Conservation (phyloP, 2,888 invertebrate genomes). For the Epinotia nisella region DNA sequence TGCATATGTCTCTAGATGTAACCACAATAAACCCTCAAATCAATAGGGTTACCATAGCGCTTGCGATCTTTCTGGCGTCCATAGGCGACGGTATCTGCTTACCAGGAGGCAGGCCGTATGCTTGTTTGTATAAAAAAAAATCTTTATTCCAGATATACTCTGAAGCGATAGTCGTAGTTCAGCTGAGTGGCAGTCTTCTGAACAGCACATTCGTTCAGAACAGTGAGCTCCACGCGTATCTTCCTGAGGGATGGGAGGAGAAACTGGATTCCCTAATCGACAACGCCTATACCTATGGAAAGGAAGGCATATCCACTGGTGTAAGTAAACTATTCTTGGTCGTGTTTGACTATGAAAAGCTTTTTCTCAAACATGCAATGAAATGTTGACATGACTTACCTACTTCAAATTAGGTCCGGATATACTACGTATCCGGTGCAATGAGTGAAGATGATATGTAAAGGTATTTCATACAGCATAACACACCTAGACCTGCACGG, state of each 20-base stretch:
- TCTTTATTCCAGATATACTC: slow-evolving; percentile 90
- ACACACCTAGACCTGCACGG: no score
- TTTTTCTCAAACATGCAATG: no score
- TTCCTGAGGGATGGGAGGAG: slow-evolving; percentile 93
- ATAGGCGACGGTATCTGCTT: not conserved
- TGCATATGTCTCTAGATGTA: not conserved
- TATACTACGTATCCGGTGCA: no score
- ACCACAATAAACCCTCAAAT: not conserved
- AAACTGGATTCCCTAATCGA: slow-evolving; percentile 95
- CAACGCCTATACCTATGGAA: slow-evolving; percentile 96
- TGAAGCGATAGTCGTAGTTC: slow-evolving; percentile 96
- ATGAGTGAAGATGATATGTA: no score
- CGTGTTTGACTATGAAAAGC: no score
- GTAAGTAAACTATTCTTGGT: slow-evolving; percentile 76
- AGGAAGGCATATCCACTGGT: slow-evolving; percentile 94
- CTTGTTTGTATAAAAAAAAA: not conserved
- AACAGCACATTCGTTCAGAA: slow-evolving; percentile 95
- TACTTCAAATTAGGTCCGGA: no score
- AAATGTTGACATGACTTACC: no score
- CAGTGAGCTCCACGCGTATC: slow-evolving; percentile 91
- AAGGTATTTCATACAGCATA: no score
- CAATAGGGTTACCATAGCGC: not conserved
- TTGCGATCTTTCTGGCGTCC: not conserved
- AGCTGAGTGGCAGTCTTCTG: slow-evolving; percentile 93
- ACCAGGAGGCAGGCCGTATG: not conserved